Evolutionary conservation across 2,113 vertebrate species (phyloP).

Genomic region (Bostrychus sinensis): DNA sequence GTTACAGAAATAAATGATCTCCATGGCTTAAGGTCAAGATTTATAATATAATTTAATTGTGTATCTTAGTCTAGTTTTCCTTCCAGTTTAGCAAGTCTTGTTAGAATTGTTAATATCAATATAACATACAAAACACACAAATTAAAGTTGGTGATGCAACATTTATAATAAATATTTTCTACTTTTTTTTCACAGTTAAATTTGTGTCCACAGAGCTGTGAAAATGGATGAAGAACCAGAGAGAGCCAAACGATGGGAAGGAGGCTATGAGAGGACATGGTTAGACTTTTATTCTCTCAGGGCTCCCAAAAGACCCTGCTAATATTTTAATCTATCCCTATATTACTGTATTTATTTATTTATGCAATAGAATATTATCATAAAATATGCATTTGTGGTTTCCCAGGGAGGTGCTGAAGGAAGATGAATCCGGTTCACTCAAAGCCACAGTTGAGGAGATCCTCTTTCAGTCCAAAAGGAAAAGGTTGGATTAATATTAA

Average conservation of each 20-base stretch:
- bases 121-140: too few relatives aligned
- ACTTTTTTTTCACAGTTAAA: too few relatives aligned
- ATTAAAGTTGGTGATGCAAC: too few relatives aligned
- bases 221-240: conserved; percentile 95
- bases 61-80: too few relatives aligned
- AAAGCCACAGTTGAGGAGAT: conserved; percentile 96
- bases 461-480: conserved; percentile 93
- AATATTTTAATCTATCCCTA: background rate
- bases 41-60: too few relatives aligned
- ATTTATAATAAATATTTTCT: too few relatives aligned
- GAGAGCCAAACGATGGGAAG: conserved; percentile 95
- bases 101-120: too few relatives aligned
- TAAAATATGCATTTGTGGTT: conserved; percentile 5
- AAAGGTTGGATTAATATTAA: conserved; percentile 75
- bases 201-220: too few relatives aligned
- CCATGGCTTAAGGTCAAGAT: too few relatives aligned
- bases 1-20: too few relatives aligned
- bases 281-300: conserved; percentile 58
- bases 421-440: conserved; percentile 95
- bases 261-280: conserved; percentile 98
- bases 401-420: conserved; percentile 93
- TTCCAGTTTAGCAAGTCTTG: too few relatives aligned
- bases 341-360: background rate
- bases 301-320: too few relatives aligned
- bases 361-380: background rate